Base-by-base conservation (phyloP, 1,140 invertebrate species). In the Laodelphax striatellus region DNA sequence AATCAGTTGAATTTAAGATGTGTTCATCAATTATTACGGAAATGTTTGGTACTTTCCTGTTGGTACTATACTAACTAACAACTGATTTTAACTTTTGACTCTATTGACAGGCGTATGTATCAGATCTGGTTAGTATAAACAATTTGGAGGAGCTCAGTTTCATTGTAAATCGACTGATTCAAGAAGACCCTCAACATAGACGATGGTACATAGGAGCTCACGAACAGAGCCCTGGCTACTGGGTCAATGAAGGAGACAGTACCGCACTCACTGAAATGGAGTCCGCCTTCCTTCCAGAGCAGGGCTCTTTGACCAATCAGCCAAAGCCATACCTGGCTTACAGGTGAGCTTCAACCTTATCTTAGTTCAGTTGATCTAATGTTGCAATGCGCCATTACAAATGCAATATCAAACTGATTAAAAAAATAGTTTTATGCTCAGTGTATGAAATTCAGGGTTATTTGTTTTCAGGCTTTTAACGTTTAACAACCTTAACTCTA, bases 141-240 rank as follows among this genome's bases (percentile, higher is more conserved):
- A 84, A 77, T 54, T 73, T 86, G 4, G 92, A 94, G 58, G 91
- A 97, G 70, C 92, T 95, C 78, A 80, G 85, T 0, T 94, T 93
- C 70, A 75, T 95, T 13, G 77, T 91, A 1, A 79, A 87, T 62
- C 82, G 90, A 66, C 73, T 97, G 6, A 80, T 86, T 65, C 76
- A 80, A 67, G 79, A 88, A 64, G 91, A 95, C 76, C 90, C 90
- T 21, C 86, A 92, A 62, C 88, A 90, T 70, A 77, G 86, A 53
- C 79, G 81, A n/a, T 96, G 92, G 88, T 94, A 91, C 64, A 85
- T 88, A 22, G 87, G 88, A 19, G 83, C 84, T 1, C 80, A 80
- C 46, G 86, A 90, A 69, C 80, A 83, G 52, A 80, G 81, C 0
- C 82, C 83, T 5, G 85, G 85, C 50, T 83, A 82, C 61, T 95